phyloP scores from a whole-genome alignment of 2,113 vertebrate species.

The Salminus brasiliensis region DNA sequence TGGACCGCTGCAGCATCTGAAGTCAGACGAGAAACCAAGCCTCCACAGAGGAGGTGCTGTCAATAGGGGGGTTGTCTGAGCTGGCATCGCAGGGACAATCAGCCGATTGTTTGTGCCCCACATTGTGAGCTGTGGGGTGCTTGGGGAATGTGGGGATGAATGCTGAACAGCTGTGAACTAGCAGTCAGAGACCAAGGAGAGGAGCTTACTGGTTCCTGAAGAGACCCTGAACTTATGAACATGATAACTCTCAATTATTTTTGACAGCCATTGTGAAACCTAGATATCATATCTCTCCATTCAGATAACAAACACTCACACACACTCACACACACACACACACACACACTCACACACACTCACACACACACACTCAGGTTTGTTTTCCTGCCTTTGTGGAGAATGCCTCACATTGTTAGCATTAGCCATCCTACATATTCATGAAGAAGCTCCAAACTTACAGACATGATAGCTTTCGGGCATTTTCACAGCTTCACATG shows the following conservation, averaged over 20 bases:
- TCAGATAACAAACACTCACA: not conserved
- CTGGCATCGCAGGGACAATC: constrained; percentile 27
- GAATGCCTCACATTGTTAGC: too few relatives aligned
- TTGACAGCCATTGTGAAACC: not conserved
- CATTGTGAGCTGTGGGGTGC: not conserved
- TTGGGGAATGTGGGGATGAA: not conserved
- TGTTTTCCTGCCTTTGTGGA: not conserved
- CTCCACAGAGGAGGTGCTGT: not conserved
- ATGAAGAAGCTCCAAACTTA: too few relatives aligned
- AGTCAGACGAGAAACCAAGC: not conserved
- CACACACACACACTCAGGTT: not conserved
- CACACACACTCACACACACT: not conserved
- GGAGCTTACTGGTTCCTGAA: not conserved
- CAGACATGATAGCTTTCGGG: too few relatives aligned
- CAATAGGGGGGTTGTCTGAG: not conserved
- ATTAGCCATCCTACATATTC: too few relatives aligned
- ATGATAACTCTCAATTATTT: too few relatives aligned
- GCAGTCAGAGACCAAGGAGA: not conserved
- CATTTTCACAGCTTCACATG: too few relatives aligned
- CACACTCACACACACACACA: not conserved
- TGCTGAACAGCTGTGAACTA: constrained; percentile 1
- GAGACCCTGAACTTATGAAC: not conserved
- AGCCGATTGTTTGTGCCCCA: constrained; percentile 38
- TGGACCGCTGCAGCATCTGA: too few relatives aligned
- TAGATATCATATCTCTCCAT: not conserved